Conservation (phyloP, 2,888 invertebrate species). For the Hyppa rectilinea region DNA sequence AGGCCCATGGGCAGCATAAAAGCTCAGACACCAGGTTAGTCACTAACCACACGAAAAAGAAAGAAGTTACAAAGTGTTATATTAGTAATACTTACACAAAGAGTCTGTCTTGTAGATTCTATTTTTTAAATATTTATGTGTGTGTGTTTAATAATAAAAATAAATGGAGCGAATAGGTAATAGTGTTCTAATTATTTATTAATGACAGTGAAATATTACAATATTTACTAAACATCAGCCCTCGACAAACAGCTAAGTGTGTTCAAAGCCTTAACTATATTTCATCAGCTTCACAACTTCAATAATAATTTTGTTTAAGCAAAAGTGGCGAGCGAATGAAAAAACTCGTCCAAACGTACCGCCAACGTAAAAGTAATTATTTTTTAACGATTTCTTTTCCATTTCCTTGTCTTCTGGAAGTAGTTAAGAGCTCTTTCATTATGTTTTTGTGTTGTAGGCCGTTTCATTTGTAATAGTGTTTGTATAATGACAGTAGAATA, state of each 20-base stretch:
- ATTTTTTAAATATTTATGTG: too few relatives aligned
- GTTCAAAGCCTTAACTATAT: not conserved
- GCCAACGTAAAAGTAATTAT: slow-evolving; percentile 42
- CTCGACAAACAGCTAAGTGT: not conserved
- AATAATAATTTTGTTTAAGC: slow-evolving; percentile 24
- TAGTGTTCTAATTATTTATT: too few relatives aligned
- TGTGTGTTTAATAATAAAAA: too few relatives aligned
- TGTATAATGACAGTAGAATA: not conserved
- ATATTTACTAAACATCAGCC: not conserved
- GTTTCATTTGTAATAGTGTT: not conserved
- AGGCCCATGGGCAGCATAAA: too few relatives aligned
- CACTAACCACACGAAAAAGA: too few relatives aligned
- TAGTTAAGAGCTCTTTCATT: slow-evolving; percentile 9
- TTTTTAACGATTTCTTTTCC: slow-evolving; percentile 37
- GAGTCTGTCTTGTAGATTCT: too few relatives aligned
- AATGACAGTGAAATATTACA: not conserved
- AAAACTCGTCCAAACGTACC: slow-evolving; percentile 18
- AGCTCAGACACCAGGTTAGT: too few relatives aligned
- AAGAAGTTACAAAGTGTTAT: too few relatives aligned
- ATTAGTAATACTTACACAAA: too few relatives aligned
- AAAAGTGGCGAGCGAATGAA: slow-evolving; percentile 26
- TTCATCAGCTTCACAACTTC: slow-evolving; percentile 21
- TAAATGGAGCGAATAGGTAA: too few relatives aligned
- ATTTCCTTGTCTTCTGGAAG: slow-evolving; percentile 29
- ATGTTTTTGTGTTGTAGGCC: slow-evolving; percentile 4